phyloP scores from a whole-genome alignment of 1,140 invertebrate species.

The Rhynchophorus ferrugineus region DNA sequence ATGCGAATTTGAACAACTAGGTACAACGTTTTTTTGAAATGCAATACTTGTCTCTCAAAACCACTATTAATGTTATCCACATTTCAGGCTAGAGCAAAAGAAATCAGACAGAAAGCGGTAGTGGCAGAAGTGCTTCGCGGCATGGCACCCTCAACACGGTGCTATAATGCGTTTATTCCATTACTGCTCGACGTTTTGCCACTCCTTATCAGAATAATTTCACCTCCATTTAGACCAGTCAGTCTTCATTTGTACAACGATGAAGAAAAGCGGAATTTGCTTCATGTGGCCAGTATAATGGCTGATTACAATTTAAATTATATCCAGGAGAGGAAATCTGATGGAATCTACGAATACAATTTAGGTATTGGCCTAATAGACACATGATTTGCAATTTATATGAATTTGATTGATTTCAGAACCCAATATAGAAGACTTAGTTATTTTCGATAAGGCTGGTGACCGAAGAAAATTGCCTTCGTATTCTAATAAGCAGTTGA shows the following conservation, averaged over 20 bases:
- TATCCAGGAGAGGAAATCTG: constrained; percentile 65
- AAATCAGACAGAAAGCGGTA: constrained; percentile 49
- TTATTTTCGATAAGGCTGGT: constrained; percentile 34
- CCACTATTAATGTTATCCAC: too few relatives aligned
- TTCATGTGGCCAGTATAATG: constrained; percentile 73
- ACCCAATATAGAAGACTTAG: constrained; percentile 43
- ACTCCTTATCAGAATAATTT: constrained; percentile 64
- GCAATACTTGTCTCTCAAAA: too few relatives aligned
- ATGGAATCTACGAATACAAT: constrained; percentile 73
- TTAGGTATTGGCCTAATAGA: constrained; percentile 58
- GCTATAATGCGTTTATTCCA: constrained; percentile 47
- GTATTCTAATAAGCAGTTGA: constrained; percentile 69
- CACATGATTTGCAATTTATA: background rate
- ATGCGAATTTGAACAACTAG: too few relatives aligned
- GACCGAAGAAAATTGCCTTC: constrained; percentile 38
- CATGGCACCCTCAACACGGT: constrained; percentile 52
- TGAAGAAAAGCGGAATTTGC: constrained; percentile 65
- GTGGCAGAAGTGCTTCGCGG: constrained; percentile 54
- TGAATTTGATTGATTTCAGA: constrained; percentile 30
- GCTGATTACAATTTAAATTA: constrained; percentile 84
- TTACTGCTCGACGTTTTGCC: constrained; percentile 68
- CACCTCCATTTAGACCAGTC: constrained; percentile 70
- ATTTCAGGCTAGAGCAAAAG: constrained; percentile 52
- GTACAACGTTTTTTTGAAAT: too few relatives aligned
- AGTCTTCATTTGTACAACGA: constrained; percentile 66